These are phyloP conservation scores for Cuculus canorus DNA, from an alignment of 2,797 vertebrate species.

Conservation along the genomic window DNA sequence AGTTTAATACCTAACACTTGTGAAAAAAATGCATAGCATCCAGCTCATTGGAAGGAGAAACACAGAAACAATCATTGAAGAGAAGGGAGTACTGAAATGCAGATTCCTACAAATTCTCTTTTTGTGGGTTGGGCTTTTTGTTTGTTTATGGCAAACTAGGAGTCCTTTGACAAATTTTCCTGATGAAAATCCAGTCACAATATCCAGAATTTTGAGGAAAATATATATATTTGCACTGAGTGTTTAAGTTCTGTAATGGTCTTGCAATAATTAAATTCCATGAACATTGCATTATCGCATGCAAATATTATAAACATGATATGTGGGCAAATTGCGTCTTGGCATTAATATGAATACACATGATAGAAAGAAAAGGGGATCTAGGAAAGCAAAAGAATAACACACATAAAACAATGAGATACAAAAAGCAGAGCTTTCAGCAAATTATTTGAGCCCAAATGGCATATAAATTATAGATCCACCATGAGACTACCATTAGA, in stretches of 20 bases:
- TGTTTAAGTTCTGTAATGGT: not conserved
- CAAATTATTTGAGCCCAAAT: not conserved
- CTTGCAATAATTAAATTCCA: not conserved
- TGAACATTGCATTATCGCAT: not conserved
- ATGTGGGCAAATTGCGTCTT: not conserved
- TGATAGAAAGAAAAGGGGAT: not conserved
- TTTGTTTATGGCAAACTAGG: not conserved
- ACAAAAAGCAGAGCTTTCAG: not conserved
- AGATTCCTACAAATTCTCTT: not conserved
- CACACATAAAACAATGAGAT: not conserved
- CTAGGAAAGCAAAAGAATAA: not conserved
- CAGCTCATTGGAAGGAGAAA: not conserved
- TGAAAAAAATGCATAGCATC: not conserved
- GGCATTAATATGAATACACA: not conserved
- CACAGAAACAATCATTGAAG: not conserved
- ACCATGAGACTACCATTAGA: not conserved
- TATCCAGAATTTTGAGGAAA: not conserved
- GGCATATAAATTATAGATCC: not conserved
- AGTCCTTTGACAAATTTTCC: not conserved
- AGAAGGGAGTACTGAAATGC: not conserved
- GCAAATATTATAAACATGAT: not conserved
- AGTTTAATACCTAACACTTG: not conserved
- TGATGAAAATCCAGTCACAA: not conserved
- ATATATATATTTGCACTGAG: not conserved
- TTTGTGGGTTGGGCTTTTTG: rapidly evolving